A percentile compares a stretch with the other conserved stretches of the same genome.
Evolutionary conservation across 2,113 vertebrate species (phyloP).

Genomic region (Malurus elegans): DNA sequence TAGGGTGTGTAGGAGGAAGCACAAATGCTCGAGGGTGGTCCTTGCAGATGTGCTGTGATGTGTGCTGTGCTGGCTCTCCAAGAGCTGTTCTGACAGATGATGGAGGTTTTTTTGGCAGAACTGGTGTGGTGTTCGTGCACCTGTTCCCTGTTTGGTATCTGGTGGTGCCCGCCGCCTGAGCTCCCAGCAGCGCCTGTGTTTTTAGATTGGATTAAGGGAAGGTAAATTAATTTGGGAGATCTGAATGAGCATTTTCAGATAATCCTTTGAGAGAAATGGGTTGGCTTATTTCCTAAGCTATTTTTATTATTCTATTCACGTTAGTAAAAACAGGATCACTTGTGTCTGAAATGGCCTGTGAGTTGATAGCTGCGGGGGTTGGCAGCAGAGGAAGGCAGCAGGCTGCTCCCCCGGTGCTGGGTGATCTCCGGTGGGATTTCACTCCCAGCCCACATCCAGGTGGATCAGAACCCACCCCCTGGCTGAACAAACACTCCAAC

Average conservation of each 20-base stretch:
- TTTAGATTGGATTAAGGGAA: neutral
- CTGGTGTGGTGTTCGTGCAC: neutral
- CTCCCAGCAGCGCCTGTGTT: neutral
- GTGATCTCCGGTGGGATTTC: neutral
- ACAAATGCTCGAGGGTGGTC: neutral
- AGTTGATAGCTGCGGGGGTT: neutral
- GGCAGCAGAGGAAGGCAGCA: neutral
- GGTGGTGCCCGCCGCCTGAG: neutral
- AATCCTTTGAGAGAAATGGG: neutral
- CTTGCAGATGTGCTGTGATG: neutral
- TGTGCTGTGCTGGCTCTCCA: neutral
- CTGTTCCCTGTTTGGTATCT: neutral
- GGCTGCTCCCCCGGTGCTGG: neutral
- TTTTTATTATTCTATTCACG: neutral
- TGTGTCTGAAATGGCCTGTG: neutral
- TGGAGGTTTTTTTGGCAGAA: neutral
- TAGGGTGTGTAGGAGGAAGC: neutral
- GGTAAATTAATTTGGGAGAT: neutral
- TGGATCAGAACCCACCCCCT: neutral
- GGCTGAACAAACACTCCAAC: neutral
- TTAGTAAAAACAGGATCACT: neutral
- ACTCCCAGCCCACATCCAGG: neutral
- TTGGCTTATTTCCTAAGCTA: neutral
- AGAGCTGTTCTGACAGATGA: neutral
- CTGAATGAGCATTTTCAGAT: neutral